Base-by-base conservation (phyloP, 92 coral and sea anemone genomes). In the Muricea muricata region DNA sequence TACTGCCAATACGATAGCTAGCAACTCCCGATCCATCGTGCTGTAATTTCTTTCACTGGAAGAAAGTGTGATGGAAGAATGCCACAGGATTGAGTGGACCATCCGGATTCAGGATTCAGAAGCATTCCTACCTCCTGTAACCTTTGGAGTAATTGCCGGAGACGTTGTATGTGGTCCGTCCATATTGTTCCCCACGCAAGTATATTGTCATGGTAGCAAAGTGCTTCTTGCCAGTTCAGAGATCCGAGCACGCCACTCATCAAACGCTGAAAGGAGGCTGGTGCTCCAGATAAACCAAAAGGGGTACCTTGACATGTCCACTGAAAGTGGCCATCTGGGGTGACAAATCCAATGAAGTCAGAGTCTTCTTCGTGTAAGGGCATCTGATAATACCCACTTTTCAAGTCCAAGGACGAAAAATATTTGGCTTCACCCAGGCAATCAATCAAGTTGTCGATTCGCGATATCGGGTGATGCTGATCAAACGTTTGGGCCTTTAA, bases 1-100 rank as follows among this genome's bases (percentile, higher is more conserved):
- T 24, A 65, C 72, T 65, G 72, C 72, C n/a, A 65, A 65, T 33
- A 65, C 33, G 10, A 65, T 29, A 14, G 72, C 72, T 37, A 65
- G 72, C 41, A 65, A 65, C 35, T 65, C 72, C n/a, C 72, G 0
- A 29, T 65, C 35, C 0, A 37, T 65, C 0, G 72, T 65, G 35
- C 72, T 28, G n/a, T 65, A 65, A 21, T 65, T 65, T 18, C 72
- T 65, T 5, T 65, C 72, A 3, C 41, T 65, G 13, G 72, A 23
- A 17, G 72, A 28, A 4, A 2, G 72, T 65, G 41, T 65, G 72
- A 65, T 65, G 72, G 2, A 65, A 65, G 33, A 2, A 65, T 6
- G 72, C 72, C 0, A 65, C 1, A 7, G 72, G 35, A 65, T 65
- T 28, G 24, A 65, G 31, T 33, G 72, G 72, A 6, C 72, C 72